These are phyloP conservation scores for Entelurus aequoreus DNA, from an alignment of 2,113 vertebrate species.

Conservation along the genomic window DNA sequence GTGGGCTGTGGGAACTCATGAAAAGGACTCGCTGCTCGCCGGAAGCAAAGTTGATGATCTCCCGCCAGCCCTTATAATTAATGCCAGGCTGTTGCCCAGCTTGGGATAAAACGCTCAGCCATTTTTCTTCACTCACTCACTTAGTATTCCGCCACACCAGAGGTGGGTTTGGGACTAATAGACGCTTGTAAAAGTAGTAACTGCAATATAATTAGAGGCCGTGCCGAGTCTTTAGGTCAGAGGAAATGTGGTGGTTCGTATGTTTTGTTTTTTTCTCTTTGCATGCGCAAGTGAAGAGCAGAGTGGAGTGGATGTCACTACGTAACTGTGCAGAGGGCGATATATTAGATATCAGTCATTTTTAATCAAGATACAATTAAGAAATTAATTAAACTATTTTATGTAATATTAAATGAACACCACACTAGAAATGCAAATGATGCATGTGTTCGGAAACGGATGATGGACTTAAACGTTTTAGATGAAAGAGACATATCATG, in stretches of 20 bases:
- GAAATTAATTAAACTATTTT: too few species aligned
- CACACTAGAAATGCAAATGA: too few species aligned
- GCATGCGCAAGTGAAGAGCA: slow-evolving; percentile 42
- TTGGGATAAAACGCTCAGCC: slow-evolving; percentile 23
- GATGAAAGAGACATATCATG: too few species aligned
- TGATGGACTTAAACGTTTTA: too few species aligned
- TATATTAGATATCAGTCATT: too few species aligned
- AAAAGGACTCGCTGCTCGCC: slow-evolving; percentile 54
- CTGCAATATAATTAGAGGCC: slow-evolving; percentile 21
- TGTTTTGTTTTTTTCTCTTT: slow-evolving; percentile 12
- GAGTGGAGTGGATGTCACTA: slow-evolving; percentile 2
- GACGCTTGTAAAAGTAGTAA: slow-evolving; percentile 14
- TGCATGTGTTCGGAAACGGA: too few species aligned
- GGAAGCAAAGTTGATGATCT: slow-evolving; percentile 64
- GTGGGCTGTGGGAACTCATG: slow-evolving; percentile 50
- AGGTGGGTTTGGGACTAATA: slow-evolving; percentile 40
- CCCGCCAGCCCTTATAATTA: slow-evolving; percentile 63
- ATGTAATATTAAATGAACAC: too few species aligned
- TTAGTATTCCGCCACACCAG: slow-evolving; percentile 32
- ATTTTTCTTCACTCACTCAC: slow-evolving; percentile 31
- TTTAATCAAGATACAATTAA: too few species aligned
- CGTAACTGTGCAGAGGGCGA: too few species aligned
- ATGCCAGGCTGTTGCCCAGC: slow-evolving; percentile 46
- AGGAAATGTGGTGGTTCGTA: slow-evolving; percentile 19
- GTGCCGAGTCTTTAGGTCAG: slow-evolving; percentile 30